Base-by-base conservation (phyloP, 2,113 vertebrate genomes). In the Cryptomyrus ogoouensis region DNA sequence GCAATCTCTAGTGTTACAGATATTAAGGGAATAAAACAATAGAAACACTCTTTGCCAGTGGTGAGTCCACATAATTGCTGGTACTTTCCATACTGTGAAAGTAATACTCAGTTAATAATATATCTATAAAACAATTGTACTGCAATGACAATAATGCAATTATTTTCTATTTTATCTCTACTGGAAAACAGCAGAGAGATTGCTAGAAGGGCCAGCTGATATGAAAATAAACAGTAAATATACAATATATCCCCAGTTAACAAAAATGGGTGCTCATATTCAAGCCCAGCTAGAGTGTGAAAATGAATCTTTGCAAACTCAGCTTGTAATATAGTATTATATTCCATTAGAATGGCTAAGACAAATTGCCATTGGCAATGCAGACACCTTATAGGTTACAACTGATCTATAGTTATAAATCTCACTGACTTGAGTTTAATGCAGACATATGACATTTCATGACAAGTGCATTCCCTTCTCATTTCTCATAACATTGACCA, bases 401-500 rank as follows among this genome's bases (percentile, higher is more conserved):
- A 42, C 1, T 42, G 56, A 88, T 62, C 35, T 62, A 66, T 62
- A 66, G 87, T 42, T 66, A 88, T 66, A 58, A 46, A 12, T 58
- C 87, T 58, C 35, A 58, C 87, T 66, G 53, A 9, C 56, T 42
- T 19, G 35, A 46, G 24, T 53, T 58, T 58, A 35, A 44, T 88
- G 87, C 88, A 84, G 91, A 91, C 74, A 90, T 91, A 91, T 90
- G 83, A 91, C 89, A 91, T 90, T 92, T 92, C 12, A 27, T 86
- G 46, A 49, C 42, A 47, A 86, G n/a, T 49, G 19, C 83, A 86
- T 46, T 31, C 42, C 42, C 12, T 50, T 86, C 47, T n/a, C 47
- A 13, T 47, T 47, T 13, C 46, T 27, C n/a, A 86, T 50, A 24
- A 50, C 46, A 49, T 27, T 50, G 42, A 50, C 83, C 24, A 0